phyloP scores from a whole-genome alignment of 2,888 invertebrate species.

The Hipparchia sbordonii region DNA sequence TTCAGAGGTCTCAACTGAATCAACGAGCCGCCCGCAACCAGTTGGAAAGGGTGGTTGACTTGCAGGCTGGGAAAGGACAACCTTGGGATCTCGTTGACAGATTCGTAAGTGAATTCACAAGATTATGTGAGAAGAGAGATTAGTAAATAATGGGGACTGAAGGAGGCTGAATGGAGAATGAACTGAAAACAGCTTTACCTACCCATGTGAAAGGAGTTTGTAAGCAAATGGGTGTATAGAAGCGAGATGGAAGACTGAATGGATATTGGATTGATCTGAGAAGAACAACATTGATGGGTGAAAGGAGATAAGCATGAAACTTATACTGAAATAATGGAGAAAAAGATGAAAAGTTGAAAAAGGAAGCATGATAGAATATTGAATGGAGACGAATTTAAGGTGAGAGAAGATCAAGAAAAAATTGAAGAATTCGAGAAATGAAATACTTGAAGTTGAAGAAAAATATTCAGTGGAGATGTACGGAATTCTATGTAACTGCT shows the following conservation, averaged over 20 bases:
- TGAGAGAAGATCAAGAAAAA: conserved; percentile 25
- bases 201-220: background rate
- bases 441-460: too few species aligned
- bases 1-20: conserved; percentile 84
- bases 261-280: background rate
- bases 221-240: background rate
- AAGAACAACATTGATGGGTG: conserved; percentile 23
- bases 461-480: too few species aligned
- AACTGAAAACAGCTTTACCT: background rate
- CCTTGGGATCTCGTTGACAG: conserved; percentile 84
- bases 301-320: conserved; percentile 31
- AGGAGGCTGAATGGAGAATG: background rate
- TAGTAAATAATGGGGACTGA: background rate
- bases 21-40: conserved; percentile 83
- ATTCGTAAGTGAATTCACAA: conserved; percentile 73
- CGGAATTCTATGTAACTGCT: background rate
- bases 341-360: conserved; percentile 27
- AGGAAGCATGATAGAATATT: conserved; percentile 29
- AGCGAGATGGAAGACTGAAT: background rate
- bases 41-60: conserved; percentile 81
- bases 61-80: conserved; percentile 85
- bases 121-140: background rate
- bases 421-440: background rate
- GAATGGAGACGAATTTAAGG: conserved; percentile 41
- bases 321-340: background rate